Conservation (phyloP, 1,140 invertebrate species). For the Lordiphosa clarofinis region DNA sequence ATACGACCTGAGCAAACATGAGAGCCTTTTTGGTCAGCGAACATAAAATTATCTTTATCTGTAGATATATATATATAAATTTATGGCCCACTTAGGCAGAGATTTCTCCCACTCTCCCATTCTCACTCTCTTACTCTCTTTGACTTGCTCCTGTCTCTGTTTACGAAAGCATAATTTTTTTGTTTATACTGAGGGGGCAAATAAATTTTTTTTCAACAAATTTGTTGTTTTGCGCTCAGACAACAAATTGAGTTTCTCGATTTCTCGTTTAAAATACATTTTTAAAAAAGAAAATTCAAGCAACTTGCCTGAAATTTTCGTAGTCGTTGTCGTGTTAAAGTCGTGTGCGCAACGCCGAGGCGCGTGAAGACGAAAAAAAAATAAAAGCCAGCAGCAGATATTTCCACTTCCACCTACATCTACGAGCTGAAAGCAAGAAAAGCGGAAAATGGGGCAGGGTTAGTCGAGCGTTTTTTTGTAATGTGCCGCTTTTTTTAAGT, state of each 20-base stretch:
- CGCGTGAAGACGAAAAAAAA: conserved; percentile 57
- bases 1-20: conserved; percentile 54
- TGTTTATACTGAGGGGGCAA: conserved; percentile 57
- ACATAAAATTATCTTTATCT: conserved; percentile 11
- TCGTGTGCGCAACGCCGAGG: conserved; percentile 73
- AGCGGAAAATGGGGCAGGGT: conserved; percentile 68
- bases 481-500: neutral
- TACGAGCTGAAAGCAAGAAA: conserved; percentile 20
- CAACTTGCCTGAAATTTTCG: conserved; percentile 64
- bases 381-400: conserved; percentile 19
- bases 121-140: conserved; percentile 9
- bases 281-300: conserved; percentile 51
- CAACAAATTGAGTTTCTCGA: conserved; percentile 59
- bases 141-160: conserved; percentile 43
- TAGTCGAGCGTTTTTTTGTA: conserved; percentile 59
- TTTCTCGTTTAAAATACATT: conserved; percentile 4
- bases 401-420: conserved; percentile 31
- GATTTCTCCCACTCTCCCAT: conserved; percentile 15
- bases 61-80: conserved; percentile 29
- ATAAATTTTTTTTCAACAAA: conserved; percentile 59
- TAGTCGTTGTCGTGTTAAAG: conserved; percentile 77
- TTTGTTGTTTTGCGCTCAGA: conserved; percentile 57
- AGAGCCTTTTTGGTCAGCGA: conserved; percentile 44
- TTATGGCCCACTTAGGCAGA: conserved; percentile 54
- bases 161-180: conserved; percentile 59